Base-by-base conservation (phyloP, 2,888 invertebrate species). In the Sphaerophoria rueppellii region DNA sequence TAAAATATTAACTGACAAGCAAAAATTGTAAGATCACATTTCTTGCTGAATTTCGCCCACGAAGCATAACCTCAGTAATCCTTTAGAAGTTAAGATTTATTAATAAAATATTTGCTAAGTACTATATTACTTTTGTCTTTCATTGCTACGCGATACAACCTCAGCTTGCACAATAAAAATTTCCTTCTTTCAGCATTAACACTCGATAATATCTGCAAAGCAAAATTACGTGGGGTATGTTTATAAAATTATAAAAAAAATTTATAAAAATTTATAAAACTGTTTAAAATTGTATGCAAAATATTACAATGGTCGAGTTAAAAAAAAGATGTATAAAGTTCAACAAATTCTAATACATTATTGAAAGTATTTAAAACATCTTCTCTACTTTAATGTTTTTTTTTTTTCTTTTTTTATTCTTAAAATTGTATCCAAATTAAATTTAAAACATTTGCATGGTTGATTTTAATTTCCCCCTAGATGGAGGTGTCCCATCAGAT, bases 401-500 rank as follows among this genome's bases (percentile, higher is more conserved):
- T 35, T 35, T 16, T 73, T 24, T 43, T 55, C 32, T 61, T 35
- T 11, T 2, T 57, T 34, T 35, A 37, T 35, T 65, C 85, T 85
- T 85, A 85, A 73, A 65, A 52, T 35, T 70, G 69, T 72, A 65
- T 73, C 52, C 67, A 82, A 63, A 80, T 77, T 81, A 85, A 77
- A 43, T 77, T 80, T 80, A 85, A 70, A 40, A 74, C 72, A 58
- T 79, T 60, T 69, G 76, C 60, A 72, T 60, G 72, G 58, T 32
- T 65, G 32, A 14, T 6, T 73, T 87, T 89, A 89, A 72, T 89
- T 88, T 1, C 24, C 24, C 81, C 88, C 88, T 78, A 92, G 88
- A 85, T 89, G 88, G 83, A 92, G 88, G 88, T 92, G 92, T 78
- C 92, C 92, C 88, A 92, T 81, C 77, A 92, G 88, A 87, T 89